These are phyloP conservation scores for Tupiocoris notatus DNA, from an alignment of 2,888 invertebrate species.

Conservation along the genomic window DNA sequence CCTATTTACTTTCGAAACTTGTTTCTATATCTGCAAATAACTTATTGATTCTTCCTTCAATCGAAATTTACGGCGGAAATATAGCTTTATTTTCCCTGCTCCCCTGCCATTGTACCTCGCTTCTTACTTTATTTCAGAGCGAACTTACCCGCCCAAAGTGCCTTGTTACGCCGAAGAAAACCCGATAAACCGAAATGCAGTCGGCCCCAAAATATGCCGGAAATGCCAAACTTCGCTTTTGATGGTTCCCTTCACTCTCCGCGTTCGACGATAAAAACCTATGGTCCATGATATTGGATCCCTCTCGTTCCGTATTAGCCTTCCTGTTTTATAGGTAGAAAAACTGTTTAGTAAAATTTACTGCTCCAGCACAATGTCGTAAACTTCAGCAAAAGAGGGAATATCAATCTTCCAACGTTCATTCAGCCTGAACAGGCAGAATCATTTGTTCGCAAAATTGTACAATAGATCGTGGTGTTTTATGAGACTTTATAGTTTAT, in stretches of 20 bases:
- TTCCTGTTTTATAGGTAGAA: constrained; percentile 13
- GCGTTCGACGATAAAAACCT: constrained; percentile 18
- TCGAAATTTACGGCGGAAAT: no score
- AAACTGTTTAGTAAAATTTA: background rate
- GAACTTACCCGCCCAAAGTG: no score
- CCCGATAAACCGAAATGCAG: background rate
- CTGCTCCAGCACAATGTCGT: background rate
- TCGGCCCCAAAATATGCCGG: constrained; percentile 3
- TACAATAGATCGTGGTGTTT: no score
- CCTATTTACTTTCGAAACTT: no score
- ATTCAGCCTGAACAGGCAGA: background rate
- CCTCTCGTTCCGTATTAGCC: constrained; percentile 22
- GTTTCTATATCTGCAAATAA: no score
- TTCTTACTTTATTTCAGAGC: no score
- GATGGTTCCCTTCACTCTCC: constrained; percentile 3
- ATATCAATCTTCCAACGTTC: background rate
- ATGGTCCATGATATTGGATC: constrained; percentile 32
- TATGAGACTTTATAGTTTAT: no score
- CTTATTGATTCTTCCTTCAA: no score
- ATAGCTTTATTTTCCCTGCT: no score
- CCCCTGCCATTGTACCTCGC: no score
- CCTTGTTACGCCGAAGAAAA: background rate
- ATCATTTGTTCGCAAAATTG: background rate
- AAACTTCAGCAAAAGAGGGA: background rate
- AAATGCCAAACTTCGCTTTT: constrained; percentile 6